Conservation (phyloP, 2,888 invertebrate genomes). For the Augochlorella aurata region DNA sequence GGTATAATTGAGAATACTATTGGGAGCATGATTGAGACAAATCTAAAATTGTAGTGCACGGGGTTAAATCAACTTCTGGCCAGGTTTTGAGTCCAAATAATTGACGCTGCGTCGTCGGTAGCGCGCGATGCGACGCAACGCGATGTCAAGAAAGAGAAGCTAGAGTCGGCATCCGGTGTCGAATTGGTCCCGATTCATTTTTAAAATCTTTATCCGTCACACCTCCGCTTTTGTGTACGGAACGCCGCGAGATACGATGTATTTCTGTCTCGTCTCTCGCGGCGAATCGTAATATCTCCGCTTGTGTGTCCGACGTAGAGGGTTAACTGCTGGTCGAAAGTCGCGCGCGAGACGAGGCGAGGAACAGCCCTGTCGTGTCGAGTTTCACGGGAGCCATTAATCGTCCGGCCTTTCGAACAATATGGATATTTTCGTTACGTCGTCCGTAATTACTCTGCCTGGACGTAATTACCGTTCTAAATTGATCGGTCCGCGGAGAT, state of each 20-base stretch:
- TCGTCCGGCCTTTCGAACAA: slow-evolving; percentile 32
- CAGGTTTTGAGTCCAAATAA: too few relatives aligned
- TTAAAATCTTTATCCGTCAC: slow-evolving; percentile 43
- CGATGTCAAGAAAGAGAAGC: background rate
- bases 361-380: slow-evolving; percentile 38
- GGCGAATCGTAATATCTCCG: slow-evolving; percentile 46
- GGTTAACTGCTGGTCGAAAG: slow-evolving; percentile 25
- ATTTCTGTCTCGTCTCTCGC: slow-evolving; percentile 49
- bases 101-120: too few relatives aligned
- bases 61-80: too few relatives aligned
- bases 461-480: slow-evolving; percentile 34
- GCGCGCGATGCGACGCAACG: too few relatives aligned
- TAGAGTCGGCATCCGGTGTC: slow-evolving; percentile 9
- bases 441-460: slow-evolving; percentile 24
- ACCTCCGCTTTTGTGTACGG: slow-evolving; percentile 46
- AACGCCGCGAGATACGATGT: slow-evolving; percentile 27
- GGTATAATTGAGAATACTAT: too few relatives aligned
- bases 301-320: slow-evolving; percentile 36
- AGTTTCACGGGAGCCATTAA: slow-evolving; percentile 50
- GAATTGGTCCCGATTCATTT: slow-evolving; percentile 29
- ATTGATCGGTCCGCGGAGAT: slow-evolving; percentile 23
- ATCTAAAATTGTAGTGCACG: too few relatives aligned
- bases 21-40: too few relatives aligned
- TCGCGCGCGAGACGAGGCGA: slow-evolving; percentile 16
- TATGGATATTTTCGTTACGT: slow-evolving; percentile 40